A percentile compares a stretch with the other conserved stretches of the same genome.
phyloP scores from a whole-genome alignment of 2,113 vertebrate genomes.

The Oncorhynchus clarkii region DNA sequence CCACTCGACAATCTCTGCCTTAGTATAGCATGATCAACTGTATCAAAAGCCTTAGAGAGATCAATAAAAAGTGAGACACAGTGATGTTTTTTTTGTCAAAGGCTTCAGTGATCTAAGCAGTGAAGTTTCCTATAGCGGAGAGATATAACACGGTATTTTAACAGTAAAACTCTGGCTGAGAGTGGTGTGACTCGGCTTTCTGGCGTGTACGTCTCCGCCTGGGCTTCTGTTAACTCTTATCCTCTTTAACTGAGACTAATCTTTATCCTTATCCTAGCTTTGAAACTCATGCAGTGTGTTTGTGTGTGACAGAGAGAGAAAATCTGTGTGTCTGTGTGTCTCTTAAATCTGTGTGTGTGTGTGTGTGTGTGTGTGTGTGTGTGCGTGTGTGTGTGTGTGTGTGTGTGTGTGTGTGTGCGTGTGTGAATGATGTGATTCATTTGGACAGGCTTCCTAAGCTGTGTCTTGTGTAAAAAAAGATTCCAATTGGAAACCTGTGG shows the following conservation, averaged over 20 bases:
- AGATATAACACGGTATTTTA: no score
- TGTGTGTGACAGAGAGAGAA: background rate
- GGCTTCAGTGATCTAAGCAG: slow-evolving; percentile 35
- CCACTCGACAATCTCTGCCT: no score
- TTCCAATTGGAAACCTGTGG: background rate
- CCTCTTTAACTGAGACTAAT: slow-evolving; percentile 65
- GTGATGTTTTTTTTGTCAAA: no score
- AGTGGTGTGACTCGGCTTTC: background rate
- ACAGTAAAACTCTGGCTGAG: no score
- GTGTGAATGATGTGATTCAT: background rate
- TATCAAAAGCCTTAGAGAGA: no score
- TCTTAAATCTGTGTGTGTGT: background rate
- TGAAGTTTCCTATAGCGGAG: slow-evolving; percentile 24
- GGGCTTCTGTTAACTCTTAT: slow-evolving; percentile 45
- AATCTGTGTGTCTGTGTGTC: background rate
- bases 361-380: no score
- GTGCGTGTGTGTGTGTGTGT: no score
- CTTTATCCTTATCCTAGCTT: slow-evolving; percentile 56
- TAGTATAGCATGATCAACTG: no score
- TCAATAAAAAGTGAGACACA: no score
- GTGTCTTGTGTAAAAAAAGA: slow-evolving; percentile 16
- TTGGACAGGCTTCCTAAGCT: background rate
- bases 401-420: no score
- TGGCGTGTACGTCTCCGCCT: slow-evolving; percentile 11
- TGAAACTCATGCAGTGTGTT: slow-evolving; percentile 4